These are phyloP conservation scores for Thamnophis sirtalis DNA, from an alignment of 2,113 vertebrate species.

Conservation along the genomic window DNA sequence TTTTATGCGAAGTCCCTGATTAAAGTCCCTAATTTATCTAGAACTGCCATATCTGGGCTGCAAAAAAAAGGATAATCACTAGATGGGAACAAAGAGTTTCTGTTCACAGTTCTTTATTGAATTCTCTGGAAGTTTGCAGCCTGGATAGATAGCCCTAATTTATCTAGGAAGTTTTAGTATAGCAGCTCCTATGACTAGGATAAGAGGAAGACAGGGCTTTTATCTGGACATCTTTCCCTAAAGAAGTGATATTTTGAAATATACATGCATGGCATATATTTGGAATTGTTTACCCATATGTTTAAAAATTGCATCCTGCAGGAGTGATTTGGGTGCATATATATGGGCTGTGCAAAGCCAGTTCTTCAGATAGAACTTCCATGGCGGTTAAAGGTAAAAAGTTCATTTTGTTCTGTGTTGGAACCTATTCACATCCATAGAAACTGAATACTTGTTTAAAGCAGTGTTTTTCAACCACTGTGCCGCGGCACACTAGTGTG, in stretches of 20 bases:
- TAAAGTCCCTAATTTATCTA: neutral
- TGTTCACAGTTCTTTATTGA: neutral
- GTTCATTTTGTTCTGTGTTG: neutral
- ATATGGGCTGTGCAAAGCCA: neutral
- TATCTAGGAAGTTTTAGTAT: neutral
- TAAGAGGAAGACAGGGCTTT: neutral
- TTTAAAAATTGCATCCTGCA: neutral
- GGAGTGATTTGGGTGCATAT: neutral
- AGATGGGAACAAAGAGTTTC: neutral
- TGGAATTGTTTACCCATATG: neutral
- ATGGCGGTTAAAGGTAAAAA: neutral
- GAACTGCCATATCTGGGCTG: neutral
- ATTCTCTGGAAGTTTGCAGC: neutral
- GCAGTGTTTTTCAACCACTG: no score
- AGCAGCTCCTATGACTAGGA: neutral
- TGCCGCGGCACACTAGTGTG: no score
- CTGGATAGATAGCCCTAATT: neutral
- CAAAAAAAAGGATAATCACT: neutral
- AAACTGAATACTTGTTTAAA: neutral
- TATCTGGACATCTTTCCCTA: neutral
- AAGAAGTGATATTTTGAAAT: neutral
- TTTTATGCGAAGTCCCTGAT: neutral
- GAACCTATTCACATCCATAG: neutral
- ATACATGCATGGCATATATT: no score
- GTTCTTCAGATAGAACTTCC: neutral